phyloP scores from a whole-genome alignment of 2,113 vertebrate genomes.

The Prionailurus bengalensis region DNA sequence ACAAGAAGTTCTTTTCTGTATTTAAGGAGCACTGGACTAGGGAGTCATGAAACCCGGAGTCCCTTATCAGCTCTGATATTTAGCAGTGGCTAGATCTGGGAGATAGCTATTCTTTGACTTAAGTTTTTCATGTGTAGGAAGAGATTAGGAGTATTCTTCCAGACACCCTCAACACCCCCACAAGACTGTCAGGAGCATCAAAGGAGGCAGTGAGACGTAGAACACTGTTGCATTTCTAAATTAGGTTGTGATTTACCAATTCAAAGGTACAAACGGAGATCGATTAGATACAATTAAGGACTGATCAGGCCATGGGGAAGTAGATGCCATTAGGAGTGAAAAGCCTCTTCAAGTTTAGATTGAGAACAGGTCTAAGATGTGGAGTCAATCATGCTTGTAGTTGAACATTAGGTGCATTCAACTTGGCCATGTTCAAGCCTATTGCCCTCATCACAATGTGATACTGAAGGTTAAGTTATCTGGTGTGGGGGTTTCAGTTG shows the following conservation, averaged over 20 bases:
- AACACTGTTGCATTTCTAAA: constrained; percentile 1
- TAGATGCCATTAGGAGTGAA: constrained; percentile 22
- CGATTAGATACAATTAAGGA: constrained; percentile 52
- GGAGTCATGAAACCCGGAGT: background rate
- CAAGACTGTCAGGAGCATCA: background rate
- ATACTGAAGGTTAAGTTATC: background rate
- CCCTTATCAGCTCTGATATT: background rate
- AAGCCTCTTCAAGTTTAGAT: background rate
- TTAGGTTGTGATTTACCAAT: constrained; percentile 58
- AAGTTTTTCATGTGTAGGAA: background rate
- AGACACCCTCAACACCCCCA: background rate
- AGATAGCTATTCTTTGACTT: background rate
- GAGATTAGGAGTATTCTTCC: background rate
- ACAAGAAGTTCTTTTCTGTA: constrained; percentile 61
- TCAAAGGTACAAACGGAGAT: constrained; percentile 59
- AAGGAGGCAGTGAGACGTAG: constrained; percentile 21
- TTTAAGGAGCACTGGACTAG: constrained; percentile 62
- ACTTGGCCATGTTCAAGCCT: background rate
- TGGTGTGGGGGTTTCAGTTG: background rate
- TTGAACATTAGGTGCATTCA: background rate
- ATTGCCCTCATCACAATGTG: background rate
- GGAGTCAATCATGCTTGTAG: background rate
- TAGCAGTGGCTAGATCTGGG: background rate
- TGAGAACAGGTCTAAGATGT: background rate
- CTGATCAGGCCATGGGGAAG: constrained; percentile 9